Percentiles rank a stretch among this genome's conserved stretches.
Evolutionary conservation across 2,888 invertebrate species (phyloP).

Genomic region (Coremacera marginata): DNA sequence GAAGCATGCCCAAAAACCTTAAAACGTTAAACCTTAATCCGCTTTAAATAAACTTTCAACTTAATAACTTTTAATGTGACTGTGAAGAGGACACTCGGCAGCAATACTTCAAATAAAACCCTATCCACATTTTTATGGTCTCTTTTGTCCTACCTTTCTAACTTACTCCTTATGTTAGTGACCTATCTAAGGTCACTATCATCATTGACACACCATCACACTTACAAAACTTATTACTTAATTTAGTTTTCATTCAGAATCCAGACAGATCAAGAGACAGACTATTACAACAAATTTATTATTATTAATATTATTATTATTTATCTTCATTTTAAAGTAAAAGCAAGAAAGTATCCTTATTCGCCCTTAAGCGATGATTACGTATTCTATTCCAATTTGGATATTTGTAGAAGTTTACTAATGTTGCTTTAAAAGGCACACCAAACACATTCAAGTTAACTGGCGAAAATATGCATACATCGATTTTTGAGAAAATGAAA

Average conservation of each 20-base stretch:
- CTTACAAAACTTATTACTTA: constrained; percentile 60
- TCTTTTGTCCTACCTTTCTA: constrained; percentile 22
- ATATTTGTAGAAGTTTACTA: constrained; percentile 12
- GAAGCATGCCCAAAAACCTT: background rate
- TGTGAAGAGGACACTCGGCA: background rate
- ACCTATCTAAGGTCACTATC: constrained; percentile 52
- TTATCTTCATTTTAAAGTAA: no score
- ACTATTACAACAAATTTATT: constrained; percentile 52
- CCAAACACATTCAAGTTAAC: no score
- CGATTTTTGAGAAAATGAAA: no score
- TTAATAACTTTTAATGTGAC: constrained; percentile 50
- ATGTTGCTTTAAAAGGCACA: background rate
- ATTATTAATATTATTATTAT: constrained; percentile 55
- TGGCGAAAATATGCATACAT: no score
- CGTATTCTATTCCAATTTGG: constrained; percentile 35
- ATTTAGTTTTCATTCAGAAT: constrained; percentile 55
- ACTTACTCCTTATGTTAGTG: background rate
- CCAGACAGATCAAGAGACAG: constrained; percentile 30
- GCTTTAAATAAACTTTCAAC: constrained; percentile 26
- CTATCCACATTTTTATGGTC: background rate
- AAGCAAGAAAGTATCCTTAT: no score
- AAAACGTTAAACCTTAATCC: constrained; percentile 32
- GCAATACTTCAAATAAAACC: no score
- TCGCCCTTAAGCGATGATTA: no score
- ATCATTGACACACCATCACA: constrained; percentile 37